Conservation (phyloP, 1,140 invertebrate species). For the Plodia interpunctella region DNA sequence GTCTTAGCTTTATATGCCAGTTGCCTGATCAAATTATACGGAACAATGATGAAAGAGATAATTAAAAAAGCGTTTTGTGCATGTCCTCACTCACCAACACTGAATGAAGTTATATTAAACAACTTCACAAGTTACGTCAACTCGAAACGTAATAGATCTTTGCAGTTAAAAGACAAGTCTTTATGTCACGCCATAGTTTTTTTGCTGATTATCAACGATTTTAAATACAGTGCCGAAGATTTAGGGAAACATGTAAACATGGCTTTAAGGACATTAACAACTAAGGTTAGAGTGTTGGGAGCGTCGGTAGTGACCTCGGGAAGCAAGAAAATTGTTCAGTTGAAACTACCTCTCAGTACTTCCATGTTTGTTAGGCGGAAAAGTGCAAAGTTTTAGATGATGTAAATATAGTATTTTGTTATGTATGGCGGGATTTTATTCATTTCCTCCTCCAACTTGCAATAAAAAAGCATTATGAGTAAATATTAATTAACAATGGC, state of each 20-base stretch:
- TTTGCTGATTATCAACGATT: constrained; percentile 50
- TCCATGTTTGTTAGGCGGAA: constrained; percentile 37
- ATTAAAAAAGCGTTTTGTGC: constrained; percentile 39
- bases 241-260: constrained; percentile 43
- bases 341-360: constrained; percentile 48
- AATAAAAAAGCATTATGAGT: too few relatives aligned
- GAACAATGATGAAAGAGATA: constrained; percentile 37
- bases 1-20: constrained; percentile 52
- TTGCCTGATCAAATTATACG: constrained; percentile 39
- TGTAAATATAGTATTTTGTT: not conserved
- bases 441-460: too few relatives aligned
- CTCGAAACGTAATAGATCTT: constrained; percentile 38
- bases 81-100: constrained; percentile 38
- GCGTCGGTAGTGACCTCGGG: constrained; percentile 35
- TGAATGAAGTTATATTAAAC: constrained; percentile 45
- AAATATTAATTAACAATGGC: too few relatives aligned
- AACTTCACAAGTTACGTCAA: constrained; percentile 39
- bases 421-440: too few relatives aligned
- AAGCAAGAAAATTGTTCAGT: constrained; percentile 40
- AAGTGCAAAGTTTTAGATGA: constrained; percentile 45
- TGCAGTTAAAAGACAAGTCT: constrained; percentile 51
- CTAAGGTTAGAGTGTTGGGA: constrained; percentile 45
- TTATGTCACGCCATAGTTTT: constrained; percentile 57
- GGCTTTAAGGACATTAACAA: constrained; percentile 28
- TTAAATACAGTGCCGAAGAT: constrained; percentile 43